Percentiles rank a stretch among this genome's conserved stretches.
Evolutionary conservation across 1,140 invertebrate species (phyloP).

Genomic region (Leptestheria dahalacensis): DNA sequence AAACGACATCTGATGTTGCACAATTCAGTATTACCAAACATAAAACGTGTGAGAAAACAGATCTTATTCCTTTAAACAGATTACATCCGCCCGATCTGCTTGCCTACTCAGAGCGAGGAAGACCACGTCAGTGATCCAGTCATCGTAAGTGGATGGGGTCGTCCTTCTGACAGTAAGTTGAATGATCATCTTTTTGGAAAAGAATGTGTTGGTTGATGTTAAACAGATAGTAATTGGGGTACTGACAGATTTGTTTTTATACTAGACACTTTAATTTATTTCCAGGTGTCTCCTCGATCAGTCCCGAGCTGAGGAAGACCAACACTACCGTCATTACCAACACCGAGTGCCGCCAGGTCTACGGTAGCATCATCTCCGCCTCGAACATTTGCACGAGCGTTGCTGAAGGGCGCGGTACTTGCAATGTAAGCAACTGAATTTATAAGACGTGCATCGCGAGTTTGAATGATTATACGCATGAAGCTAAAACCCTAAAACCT

Average conservation of each 20-base stretch:
- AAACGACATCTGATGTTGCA: too few relatives aligned
- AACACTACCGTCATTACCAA: conserved; percentile 3
- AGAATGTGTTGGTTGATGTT: too few relatives aligned
- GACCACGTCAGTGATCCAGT: conserved; percentile 29
- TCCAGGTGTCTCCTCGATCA: neutral
- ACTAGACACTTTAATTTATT: neutral
- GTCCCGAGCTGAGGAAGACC: conserved; percentile 5
- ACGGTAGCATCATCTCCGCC: neutral
- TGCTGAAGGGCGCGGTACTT: neutral
- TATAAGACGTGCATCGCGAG: neutral
- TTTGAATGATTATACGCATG: neutral
- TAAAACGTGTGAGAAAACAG: too few relatives aligned
- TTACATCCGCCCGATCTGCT: conserved; percentile 31
- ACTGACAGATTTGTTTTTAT: neutral
- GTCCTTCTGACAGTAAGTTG: conserved; percentile 17
- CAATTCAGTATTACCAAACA: too few relatives aligned
- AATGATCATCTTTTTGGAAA: neutral
- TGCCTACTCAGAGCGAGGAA: conserved; percentile 29
- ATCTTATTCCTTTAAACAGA: conserved; percentile 32
- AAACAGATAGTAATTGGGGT: too few relatives aligned
- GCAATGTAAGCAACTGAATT: neutral
- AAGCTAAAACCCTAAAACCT: neutral
- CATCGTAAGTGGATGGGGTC: conserved; percentile 28
- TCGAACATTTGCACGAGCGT: conserved; percentile 4
- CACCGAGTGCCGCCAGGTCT: neutral